Base-by-base conservation (phyloP, 2,113 vertebrate genomes). In the Fregata magnificens region DNA sequence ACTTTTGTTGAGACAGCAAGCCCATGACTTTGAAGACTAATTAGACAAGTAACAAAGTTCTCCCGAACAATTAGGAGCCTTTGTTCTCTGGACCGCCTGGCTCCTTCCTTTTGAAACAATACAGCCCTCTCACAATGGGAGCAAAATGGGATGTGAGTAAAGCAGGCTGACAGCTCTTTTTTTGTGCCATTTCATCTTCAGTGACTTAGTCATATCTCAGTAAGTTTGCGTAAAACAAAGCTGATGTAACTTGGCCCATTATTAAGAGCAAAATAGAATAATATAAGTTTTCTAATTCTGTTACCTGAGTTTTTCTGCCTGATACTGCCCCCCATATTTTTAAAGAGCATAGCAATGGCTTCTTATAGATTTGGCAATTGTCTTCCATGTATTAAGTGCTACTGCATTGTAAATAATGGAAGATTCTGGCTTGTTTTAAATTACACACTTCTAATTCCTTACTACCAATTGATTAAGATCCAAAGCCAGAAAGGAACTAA, bases 21-120 rank as follows among this genome's bases (percentile, higher is more conserved):
- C 26, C 53, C 19, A 3, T 32, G 36, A 59, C 66, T 90, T 90
- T 36, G 47, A 90, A 79, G 49, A 92, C 25, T 24, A 38, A 66
- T 65, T 80, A 80, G 56, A 86, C 76, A 76, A 70, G 61, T 56
- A 78, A 92, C 40, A 49, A 79, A 79, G 45, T 78, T 91, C 69
- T 91, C n/a, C 65, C 1, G 4, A 87, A 50, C 65, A 95, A 92
- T 92, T 91, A 94, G 50, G 29, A 84, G 19, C 36, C 28, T 95
- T 91, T 97, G 38, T 92, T 95, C 76, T 89, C 65, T 42, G 77
- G 52, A 59, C 65, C 88, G 86, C 82, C 56, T 93, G 72, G 36
- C 24, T 92, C 65, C 72, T 92, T 95, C 56, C 53, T 69, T 92
- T 92, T 79, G 69, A 95, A 93, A 96, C 36, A 84, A 82, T 91